Evolutionary conservation across 2,797 vertebrate genomes (phyloP).

Genomic region (Eulemur mongoz): DNA sequence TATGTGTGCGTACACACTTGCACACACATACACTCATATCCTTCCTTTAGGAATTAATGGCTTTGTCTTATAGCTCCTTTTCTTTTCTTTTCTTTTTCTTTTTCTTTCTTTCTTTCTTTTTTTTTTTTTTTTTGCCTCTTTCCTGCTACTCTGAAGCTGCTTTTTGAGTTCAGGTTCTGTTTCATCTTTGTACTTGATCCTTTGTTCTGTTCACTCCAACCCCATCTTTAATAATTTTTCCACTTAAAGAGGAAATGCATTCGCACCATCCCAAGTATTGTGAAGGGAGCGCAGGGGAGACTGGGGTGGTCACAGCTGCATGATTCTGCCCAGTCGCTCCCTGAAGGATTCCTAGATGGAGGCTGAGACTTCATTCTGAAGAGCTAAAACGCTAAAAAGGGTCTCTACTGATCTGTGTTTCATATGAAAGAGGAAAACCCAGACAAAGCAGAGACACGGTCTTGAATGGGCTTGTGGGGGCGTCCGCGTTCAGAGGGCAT

Average conservation of each 20-base stretch:
- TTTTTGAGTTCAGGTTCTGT: background rate
- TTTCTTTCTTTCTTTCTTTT: background rate
- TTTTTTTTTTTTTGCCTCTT: background rate
- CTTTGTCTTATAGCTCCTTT: background rate
- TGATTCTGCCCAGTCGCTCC: background rate
- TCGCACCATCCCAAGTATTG: background rate
- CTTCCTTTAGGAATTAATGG: background rate
- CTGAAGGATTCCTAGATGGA: no score
- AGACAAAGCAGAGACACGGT: background rate
- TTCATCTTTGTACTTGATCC: background rate
- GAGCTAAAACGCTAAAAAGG: background rate
- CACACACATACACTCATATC: background rate
- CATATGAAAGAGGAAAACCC: background rate
- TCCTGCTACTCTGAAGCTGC: background rate
- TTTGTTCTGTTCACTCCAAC: background rate
- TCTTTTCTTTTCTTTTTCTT: no score
- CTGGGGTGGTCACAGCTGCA: background rate
- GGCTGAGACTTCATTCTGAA: background rate
- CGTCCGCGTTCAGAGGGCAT: accelerated
- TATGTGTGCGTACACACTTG: background rate
- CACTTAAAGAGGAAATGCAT: background rate
- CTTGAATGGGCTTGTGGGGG: background rate
- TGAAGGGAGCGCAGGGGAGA: no score
- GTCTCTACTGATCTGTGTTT: background rate
- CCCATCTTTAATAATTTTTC: background rate